Conservation (phyloP, 2,113 vertebrate species). For the Notarius lentiginosus region DNA sequence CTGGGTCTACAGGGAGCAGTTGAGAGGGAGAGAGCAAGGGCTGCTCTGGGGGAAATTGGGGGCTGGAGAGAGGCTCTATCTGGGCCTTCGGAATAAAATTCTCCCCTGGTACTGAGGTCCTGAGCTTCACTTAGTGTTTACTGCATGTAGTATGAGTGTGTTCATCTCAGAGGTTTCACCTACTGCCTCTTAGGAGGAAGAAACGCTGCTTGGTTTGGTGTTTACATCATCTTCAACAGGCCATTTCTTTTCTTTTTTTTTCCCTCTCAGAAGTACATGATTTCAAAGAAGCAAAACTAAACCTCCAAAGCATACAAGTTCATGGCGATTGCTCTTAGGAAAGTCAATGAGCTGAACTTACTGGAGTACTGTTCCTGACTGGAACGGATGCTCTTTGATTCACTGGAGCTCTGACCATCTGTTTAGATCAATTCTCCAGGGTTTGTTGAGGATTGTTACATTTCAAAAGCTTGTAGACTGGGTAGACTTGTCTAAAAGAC, state of each 20-base stretch:
- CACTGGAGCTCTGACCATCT: slow-evolving; percentile 24
- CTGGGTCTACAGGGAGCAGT: slow-evolving; percentile 48
- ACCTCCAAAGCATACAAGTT: slow-evolving; percentile 1
- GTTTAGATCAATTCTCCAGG: slow-evolving; percentile 24
- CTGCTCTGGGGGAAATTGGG: slow-evolving; percentile 35
- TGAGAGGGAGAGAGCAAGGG: slow-evolving; percentile 44
- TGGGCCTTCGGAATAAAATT: slow-evolving; percentile 44
- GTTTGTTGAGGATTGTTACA: slow-evolving; percentile 21
- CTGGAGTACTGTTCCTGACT: slow-evolving; percentile 3
- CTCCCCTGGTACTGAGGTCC: slow-evolving; percentile 43
- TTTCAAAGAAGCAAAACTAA: slow-evolving; percentile 13
- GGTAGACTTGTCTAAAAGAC: slow-evolving; percentile 9
- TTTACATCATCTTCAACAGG: slow-evolving; percentile 9
- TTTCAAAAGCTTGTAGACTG: slow-evolving; percentile 29
- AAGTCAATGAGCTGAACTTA: slow-evolving; percentile 9
- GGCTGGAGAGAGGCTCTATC: slow-evolving; percentile 29
- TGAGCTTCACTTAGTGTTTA: slow-evolving; percentile 26
- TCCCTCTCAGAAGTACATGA: neutral
- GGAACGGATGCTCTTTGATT: slow-evolving; percentile 1
- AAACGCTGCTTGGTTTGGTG: neutral
- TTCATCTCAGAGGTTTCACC: neutral
- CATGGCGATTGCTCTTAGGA: slow-evolving; percentile 4
- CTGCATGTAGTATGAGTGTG: neutral
- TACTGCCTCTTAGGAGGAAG: neutral
- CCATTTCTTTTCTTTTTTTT: too few species aligned